phyloP scores from a whole-genome alignment of 2,113 vertebrate species.

The Marcusenius ussheri region DNA sequence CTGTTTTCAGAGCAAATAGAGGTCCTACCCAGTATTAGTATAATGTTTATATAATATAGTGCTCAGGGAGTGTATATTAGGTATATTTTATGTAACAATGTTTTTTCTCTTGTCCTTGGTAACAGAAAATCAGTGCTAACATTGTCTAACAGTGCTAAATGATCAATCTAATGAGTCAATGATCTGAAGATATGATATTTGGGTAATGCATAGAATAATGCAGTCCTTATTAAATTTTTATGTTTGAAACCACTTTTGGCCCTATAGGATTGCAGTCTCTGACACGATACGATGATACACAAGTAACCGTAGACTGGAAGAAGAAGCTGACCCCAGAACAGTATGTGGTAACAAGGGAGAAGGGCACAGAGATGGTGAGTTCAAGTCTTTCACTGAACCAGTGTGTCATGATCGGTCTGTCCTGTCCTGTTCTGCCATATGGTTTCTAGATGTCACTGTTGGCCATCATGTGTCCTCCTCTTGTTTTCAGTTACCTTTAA shows the following conservation, averaged over 20 bases:
- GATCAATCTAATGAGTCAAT: background rate
- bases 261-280: conserved; percentile 51
- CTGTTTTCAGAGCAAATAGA: background rate
- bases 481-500: background rate
- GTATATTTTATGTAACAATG: background rate
- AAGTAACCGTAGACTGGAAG: conserved; percentile 65
- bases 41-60: background rate
- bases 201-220: background rate
- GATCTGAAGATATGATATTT: background rate
- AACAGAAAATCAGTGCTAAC: background rate
- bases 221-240: background rate
- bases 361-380: conserved; percentile 76
- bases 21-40: background rate
- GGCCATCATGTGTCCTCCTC: background rate
- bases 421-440: background rate
- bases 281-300: conserved; percentile 56
- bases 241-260: background rate
- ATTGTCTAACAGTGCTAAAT: background rate
- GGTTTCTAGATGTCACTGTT: background rate
- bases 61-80: background rate
- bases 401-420: background rate
- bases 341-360: conserved; percentile 75
- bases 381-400: too few species aligned
- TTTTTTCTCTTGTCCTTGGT: background rate
- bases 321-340: conserved; percentile 79